A percentile compares a stretch with the other conserved stretches of the same genome.
phyloP scores from a whole-genome alignment of 2,797 vertebrate species.

The Catamblyrhynchus diadema region DNA sequence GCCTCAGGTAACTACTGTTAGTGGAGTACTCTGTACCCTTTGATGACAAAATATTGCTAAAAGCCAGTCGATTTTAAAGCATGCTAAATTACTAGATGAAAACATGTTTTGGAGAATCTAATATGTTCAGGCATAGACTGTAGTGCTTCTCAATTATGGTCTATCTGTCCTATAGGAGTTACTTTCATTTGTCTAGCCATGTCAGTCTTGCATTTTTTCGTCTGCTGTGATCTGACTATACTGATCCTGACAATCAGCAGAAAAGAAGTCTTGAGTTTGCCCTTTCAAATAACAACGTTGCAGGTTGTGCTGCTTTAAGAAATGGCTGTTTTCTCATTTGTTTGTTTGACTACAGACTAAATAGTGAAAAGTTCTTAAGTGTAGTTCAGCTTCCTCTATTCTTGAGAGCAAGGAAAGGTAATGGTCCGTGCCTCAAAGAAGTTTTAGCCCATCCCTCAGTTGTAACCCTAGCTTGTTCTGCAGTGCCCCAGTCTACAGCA shows the following conservation, averaged over 20 bases:
- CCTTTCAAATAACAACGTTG: background rate
- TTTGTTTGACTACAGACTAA: background rate
- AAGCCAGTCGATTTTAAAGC: background rate
- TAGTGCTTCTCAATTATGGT: background rate
- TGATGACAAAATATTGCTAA: background rate
- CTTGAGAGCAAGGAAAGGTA: background rate
- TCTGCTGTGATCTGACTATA: background rate
- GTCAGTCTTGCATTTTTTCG: background rate
- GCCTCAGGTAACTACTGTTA: background rate
- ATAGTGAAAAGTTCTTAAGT: background rate
- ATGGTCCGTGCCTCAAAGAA: background rate
- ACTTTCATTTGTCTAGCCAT: background rate
- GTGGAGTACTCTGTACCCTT: background rate
- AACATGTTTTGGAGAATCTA: background rate
- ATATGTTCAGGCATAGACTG: background rate
- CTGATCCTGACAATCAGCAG: background rate
- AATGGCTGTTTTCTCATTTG: background rate
- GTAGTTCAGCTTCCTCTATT: background rate
- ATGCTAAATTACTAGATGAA: background rate
- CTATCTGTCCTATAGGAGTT: background rate
- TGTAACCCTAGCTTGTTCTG: background rate
- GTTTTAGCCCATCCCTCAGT: background rate
- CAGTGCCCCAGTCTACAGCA: background rate
- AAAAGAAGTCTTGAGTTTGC: background rate
- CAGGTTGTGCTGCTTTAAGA: background rate